Evolutionary conservation across 1,140 invertebrate species (phyloP), one percentile per base, ranked within the genome.

Genomic region (Ruditapes philippinarum): DNA sequence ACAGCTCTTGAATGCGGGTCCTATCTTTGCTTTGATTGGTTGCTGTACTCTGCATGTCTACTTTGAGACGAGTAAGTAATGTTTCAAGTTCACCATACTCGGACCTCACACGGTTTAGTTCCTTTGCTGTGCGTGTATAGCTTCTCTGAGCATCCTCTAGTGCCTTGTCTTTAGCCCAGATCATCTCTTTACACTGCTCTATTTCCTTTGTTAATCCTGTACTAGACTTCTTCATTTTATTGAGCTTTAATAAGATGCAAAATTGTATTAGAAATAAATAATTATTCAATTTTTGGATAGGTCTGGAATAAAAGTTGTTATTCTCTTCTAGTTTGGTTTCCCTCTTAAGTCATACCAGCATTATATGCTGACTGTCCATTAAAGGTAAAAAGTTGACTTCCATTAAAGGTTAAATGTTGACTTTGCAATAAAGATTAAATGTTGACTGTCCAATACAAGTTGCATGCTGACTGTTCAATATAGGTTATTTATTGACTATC

Each of bases 61-160:
- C 87, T 65, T 94, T 93, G 51, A 95, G 73, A 22, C 91, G 91
- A 2, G 92, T 89, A 65, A 94, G 45, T 25, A 91, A 83, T 40
- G 91, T 90, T 82, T 95, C 94, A 40, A 95, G 89, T 57, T 95
- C 94, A 31, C 85, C 84, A 85, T 91, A 93, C 70, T 93, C 92
- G 5, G 91, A 90, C 74, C 95, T 78, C 25, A 94, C 80, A 36
- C 93, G 91, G 49, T 94, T 94, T 40, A 95, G 88, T 68, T 95
- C 95, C 76, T 94, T 95, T 1, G 93, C 92, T 36, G 94, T 92
- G 25, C 93, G 88, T 0, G 93, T 93, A 78, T 94, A 95, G 60
- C 93, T 94, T 62, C 92, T 93, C 86, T 95, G 94, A 1, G 95
- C 91, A 74, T 95, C 95, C 93, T 95, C 94, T 31, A 95, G 80